phyloP scores from a whole-genome alignment of 2,888 invertebrate genomes.

The Trachelus troglodyta region DNA sequence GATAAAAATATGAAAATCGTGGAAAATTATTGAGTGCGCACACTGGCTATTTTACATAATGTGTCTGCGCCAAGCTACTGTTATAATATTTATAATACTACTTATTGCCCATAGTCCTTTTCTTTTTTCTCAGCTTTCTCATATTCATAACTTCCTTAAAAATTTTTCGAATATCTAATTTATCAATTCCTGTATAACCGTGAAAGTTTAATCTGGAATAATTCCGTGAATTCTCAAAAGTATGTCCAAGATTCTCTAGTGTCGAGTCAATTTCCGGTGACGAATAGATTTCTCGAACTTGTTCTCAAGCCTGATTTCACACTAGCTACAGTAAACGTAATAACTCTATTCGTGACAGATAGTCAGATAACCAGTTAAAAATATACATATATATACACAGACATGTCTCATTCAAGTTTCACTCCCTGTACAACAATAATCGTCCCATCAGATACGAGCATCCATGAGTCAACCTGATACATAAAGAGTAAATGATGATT shows the following conservation, averaged over 20 bases:
- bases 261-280: not conserved
- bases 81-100: constrained; percentile 23
- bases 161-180: not conserved
- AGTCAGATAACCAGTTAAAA: not conserved
- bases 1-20: constrained; percentile 28
- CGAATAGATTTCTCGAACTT: not conserved
- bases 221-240: not conserved
- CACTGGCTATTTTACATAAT: constrained; percentile 40
- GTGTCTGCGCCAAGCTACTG: constrained; percentile 35
- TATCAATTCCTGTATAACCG: not conserved
- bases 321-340: not conserved
- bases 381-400: not conserved
- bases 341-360: not conserved
- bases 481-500: not conserved
- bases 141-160: not conserved
- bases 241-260: not conserved
- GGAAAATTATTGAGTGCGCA: constrained; percentile 38
- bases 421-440: not conserved
- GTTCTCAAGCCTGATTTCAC: not conserved
- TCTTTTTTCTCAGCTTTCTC: not conserved
- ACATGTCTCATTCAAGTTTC: not conserved
- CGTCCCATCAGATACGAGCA: not conserved
- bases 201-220: not conserved
- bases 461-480: not conserved
- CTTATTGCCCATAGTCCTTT: not conserved